phyloP scores from a whole-genome alignment of 2,113 vertebrate genomes.

The Noctilio leporinus region DNA sequence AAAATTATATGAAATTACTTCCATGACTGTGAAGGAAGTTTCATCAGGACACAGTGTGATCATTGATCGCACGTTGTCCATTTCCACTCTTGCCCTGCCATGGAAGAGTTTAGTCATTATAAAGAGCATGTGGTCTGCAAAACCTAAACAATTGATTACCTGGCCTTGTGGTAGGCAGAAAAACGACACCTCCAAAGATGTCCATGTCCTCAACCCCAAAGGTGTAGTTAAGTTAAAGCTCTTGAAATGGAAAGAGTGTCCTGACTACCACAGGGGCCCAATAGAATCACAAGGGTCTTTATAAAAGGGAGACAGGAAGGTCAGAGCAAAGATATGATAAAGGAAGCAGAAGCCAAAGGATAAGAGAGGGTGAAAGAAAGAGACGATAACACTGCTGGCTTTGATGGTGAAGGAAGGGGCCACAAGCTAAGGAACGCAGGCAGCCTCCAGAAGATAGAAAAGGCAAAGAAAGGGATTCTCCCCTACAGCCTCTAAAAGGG shows the following conservation, averaged over 20 bases:
- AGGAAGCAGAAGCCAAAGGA: not conserved
- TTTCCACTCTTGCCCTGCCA: not conserved
- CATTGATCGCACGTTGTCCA: not conserved
- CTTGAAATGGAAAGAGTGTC: not conserved
- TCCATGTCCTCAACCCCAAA: not conserved
- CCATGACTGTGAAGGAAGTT: not conserved
- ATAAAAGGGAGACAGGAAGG: not conserved
- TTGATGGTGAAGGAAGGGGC: not conserved
- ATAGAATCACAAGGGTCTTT: not conserved
- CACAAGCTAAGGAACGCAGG: not conserved
- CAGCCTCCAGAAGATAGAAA: not conserved
- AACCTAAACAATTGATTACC: not conserved
- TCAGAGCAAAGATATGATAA: not conserved
- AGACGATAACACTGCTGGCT: accelerated
- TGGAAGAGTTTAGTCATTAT: accelerated
- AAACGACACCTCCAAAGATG: not conserved
- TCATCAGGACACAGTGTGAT: not conserved
- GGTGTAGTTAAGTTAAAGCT: not conserved
- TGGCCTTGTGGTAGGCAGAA: not conserved
- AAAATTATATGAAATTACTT: not conserved
- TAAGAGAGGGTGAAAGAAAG: not conserved
- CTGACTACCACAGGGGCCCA: not conserved
- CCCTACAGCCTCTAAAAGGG: too few relatives aligned
- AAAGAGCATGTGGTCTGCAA: not conserved
- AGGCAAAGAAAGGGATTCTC: not conserved